These are phyloP conservation scores for Panthera tigris DNA, from an alignment of 2,113 vertebrate genomes.

Conservation along the genomic window DNA sequence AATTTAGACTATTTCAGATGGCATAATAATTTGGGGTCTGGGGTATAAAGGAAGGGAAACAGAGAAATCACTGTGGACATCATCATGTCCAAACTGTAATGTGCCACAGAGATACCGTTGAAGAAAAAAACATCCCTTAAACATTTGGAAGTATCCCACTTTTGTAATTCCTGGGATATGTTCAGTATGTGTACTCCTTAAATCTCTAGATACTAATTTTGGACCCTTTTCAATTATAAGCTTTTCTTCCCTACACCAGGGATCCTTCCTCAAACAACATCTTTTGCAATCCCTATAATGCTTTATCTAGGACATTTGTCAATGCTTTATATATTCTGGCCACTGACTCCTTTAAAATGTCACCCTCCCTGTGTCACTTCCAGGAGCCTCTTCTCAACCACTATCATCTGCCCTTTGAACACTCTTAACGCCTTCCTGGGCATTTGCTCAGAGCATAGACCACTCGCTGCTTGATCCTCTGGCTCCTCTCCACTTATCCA, in stretches of 20 bases:
- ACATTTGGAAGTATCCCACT: neutral
- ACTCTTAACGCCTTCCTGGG: neutral
- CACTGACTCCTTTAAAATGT: neutral
- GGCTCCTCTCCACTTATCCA: neutral
- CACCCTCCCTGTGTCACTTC: neutral
- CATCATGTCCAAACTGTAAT: neutral
- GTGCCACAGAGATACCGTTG: neutral
- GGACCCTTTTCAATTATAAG: neutral
- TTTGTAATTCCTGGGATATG: neutral
- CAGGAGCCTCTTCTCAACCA: neutral
- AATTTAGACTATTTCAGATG: conserved; percentile 53
- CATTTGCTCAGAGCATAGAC: neutral
- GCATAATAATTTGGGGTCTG: neutral
- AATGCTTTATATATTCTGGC: neutral
- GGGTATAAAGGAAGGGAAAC: conserved; percentile 2
- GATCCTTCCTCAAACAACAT: neutral
- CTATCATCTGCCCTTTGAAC: neutral
- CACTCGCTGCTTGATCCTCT: neutral
- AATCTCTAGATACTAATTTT: neutral
- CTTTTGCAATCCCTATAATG: neutral
- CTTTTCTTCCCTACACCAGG: neutral
- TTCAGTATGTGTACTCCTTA: neutral
- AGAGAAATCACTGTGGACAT: conserved; percentile 16
- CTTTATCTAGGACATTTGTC: neutral
- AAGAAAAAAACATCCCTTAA: neutral